A percentile compares a stretch with the other conserved stretches of the same genome.
Conservation (phyloP, 2,113 vertebrate genomes). For the Sinocyclocheilus anshuiensis region DNA sequence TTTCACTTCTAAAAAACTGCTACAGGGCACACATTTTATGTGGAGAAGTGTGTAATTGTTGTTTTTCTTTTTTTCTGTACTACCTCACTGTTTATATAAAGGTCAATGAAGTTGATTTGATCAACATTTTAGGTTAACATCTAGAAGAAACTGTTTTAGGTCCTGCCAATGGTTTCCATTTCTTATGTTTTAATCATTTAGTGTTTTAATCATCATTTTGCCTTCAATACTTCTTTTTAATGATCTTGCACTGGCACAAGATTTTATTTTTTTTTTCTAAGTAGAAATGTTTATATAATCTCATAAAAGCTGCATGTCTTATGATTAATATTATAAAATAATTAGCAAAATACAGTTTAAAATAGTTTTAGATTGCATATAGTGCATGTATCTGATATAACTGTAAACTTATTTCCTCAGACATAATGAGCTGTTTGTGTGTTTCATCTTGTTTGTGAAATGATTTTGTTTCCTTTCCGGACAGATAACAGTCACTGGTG, state of each 20-base stretch:
- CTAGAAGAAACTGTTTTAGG: neutral
- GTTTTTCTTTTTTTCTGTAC: no score
- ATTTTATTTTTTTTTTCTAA: no score
- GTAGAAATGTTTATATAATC: no score
- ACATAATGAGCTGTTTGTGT: conserved; percentile 29
- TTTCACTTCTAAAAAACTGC: no score
- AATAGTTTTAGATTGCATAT: neutral
- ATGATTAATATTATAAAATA: neutral
- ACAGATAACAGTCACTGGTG: conserved; percentile 6
- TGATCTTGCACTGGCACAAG: neutral
- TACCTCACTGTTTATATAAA: no score
- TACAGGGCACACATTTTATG: no score
- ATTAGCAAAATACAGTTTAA: neutral
- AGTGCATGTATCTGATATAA: neutral
- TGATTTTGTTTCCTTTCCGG: conserved; percentile 23
- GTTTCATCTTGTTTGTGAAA: conserved; percentile 15
- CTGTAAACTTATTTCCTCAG: neutral
- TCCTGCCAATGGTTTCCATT: neutral
- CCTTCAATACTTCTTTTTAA: neutral
- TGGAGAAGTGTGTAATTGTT: no score
- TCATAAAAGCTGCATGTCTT: no score
- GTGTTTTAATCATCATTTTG: neutral
- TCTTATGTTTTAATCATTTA: neutral
- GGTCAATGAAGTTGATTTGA: no score
- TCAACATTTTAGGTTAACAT: neutral